Percentiles rank a stretch among this genome's conserved stretches.
Conservation (phyloP, 2,888 invertebrate species). For the Cataglyphis cursor region DNA sequence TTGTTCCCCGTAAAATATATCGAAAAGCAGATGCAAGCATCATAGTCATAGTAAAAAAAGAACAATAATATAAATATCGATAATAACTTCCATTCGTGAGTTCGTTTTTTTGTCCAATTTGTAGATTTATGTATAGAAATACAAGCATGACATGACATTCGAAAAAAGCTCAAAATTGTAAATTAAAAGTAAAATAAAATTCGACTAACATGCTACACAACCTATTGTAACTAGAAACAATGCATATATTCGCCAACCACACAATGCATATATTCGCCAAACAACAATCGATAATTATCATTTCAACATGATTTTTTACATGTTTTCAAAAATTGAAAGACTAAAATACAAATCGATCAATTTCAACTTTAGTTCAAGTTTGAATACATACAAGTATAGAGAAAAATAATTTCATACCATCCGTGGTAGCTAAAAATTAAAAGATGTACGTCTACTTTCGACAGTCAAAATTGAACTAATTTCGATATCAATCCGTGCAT, state of each 20-base stretch:
- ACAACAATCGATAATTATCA: not conserved
- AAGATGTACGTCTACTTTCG: not conserved
- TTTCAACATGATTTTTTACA: not conserved
- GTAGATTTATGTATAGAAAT: not conserved
- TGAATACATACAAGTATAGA: not conserved
- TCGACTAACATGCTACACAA: constrained; percentile 60
- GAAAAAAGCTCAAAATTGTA: not conserved
- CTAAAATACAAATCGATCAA: not conserved
- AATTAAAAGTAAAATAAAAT: constrained; percentile 14
- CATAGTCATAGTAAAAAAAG: not conserved
- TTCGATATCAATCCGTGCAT: not conserved
- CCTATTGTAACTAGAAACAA: constrained; percentile 35
- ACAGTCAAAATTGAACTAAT: not conserved
- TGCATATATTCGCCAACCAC: constrained; percentile 52
- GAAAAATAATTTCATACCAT: not conserved
- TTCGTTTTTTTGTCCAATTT: constrained; percentile 14
- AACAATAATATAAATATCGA: not conserved
- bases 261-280: constrained; percentile 53
- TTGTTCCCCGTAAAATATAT: not conserved
- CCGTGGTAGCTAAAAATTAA: not conserved
- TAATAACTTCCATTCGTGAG: not conserved
- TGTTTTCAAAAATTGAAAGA: not conserved
- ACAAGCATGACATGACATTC: not conserved
- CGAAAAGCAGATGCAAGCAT: constrained; percentile 12
- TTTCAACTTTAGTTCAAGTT: not conserved